phyloP scores from a whole-genome alignment of 2,113 vertebrate species.

The Trinectes maculatus region DNA sequence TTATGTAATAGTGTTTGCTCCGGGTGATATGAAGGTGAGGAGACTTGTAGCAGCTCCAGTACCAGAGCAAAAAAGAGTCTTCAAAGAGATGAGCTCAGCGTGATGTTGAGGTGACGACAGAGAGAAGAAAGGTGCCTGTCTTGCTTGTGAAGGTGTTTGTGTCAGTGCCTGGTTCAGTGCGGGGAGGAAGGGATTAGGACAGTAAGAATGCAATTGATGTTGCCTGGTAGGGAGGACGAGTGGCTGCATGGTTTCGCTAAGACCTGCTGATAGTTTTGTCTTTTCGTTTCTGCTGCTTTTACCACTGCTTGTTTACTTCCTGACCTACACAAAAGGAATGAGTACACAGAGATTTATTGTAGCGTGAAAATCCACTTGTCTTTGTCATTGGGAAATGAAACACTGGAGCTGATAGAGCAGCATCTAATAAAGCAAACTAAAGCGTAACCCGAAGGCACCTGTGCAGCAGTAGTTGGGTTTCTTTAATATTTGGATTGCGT shows the following conservation, averaged over 20 bases:
- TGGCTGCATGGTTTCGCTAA: constrained; percentile 9
- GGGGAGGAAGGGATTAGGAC: constrained; percentile 29
- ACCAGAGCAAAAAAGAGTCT: constrained; percentile 35
- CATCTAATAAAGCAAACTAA: constrained; percentile 26
- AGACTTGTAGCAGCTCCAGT: constrained; percentile 29
- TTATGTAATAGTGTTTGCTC: constrained; percentile 48
- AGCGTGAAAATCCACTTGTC: background rate
- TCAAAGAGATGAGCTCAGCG: constrained; percentile 56
- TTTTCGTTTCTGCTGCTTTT: constrained; percentile 4
- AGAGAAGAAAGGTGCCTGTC: constrained; percentile 53
- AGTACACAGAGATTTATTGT: constrained; percentile 1
- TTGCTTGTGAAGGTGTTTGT: constrained; percentile 18
- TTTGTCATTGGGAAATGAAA: constrained; percentile 19
- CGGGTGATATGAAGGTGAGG: constrained; percentile 47
- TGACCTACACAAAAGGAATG: background rate
- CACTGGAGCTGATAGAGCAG: background rate
- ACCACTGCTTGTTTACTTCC: background rate
- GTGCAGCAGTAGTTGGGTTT: background rate
- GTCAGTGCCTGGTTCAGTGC: background rate
- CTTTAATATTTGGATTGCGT: constrained; percentile 31
- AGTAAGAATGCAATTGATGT: constrained; percentile 11
- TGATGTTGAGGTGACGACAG: constrained; percentile 51
- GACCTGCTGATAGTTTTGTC: constrained; percentile 15
- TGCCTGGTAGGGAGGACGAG: constrained; percentile 4
- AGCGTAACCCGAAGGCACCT: background rate